These are phyloP conservation scores for Trichechus manatus DNA, from an alignment of 2,113 vertebrate species.

Conservation along the genomic window DNA sequence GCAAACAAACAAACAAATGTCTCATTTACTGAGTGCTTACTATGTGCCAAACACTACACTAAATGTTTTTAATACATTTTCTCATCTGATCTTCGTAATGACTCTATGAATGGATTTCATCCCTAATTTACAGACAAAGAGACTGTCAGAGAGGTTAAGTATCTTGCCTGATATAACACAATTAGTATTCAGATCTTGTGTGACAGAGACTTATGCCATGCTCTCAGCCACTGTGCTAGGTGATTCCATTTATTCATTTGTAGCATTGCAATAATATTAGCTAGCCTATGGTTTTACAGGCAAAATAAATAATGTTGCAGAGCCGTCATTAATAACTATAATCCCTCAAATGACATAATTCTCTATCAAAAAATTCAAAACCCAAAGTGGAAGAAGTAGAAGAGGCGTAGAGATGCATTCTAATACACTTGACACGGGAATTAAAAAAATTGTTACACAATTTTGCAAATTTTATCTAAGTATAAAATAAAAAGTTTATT, in stretches of 20 bases:
- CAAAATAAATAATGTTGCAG: neutral
- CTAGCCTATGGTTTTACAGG: neutral
- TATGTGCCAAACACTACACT: neutral
- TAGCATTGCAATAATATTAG: neutral
- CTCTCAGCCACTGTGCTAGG: neutral
- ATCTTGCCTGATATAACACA: neutral
- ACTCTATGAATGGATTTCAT: neutral
- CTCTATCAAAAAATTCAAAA: constrained; percentile 11
- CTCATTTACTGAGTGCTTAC: neutral
- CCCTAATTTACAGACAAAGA: neutral
- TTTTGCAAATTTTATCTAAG: neutral
- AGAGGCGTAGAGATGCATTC: neutral
- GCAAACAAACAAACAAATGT: neutral
- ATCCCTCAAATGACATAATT: neutral
- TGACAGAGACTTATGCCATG: neutral
- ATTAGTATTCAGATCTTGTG: neutral
- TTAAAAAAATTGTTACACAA: neutral
- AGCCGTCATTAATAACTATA: constrained; percentile 1
- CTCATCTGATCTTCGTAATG: neutral
- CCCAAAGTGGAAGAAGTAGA: neutral
- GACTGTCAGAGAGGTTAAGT: neutral
- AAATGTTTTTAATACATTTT: neutral
- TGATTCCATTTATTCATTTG: neutral
- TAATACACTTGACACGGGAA: neutral
- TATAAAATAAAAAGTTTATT: neutral